Base-by-base conservation (phyloP, 1,140 invertebrate genomes). In the Dinoponera quadriceps region DNA sequence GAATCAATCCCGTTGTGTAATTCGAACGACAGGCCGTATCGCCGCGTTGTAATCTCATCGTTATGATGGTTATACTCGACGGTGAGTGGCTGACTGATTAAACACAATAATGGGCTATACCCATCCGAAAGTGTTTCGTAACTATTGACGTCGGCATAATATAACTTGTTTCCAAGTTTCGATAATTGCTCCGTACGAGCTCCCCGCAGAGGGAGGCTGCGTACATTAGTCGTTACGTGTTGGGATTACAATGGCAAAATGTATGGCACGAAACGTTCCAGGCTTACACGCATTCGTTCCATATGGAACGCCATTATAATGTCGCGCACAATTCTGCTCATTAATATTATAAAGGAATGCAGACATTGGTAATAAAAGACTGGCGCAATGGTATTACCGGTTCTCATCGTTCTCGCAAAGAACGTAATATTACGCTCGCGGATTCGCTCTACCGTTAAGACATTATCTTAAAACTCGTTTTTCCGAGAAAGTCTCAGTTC, bases 391-490 rank as follows among this genome's bases (percentile, higher is more conserved):
- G 14, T 38, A 80, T 80, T 80, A 71, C 75, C 25, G 51, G 33
- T 33, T 80, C 68, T 54, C 65, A 57, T 71, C 65, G 51, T 80
- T 57, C 38, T 38, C 65, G 65, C 75, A 80, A 80, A 69, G 51
- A 71, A 57, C 65, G 33, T 57, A 80, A 80, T 71, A 80, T 71
- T 80, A 80, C 75, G 33, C 22, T 69, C 51, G 65, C n/a, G 25
- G 54, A 80, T 80, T 80, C 65, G 33, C 51, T 59, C 51, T 69
- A 33, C 65, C 75, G 65, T 71, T 80, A 80, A 80, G 51, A 69
- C 65, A 80, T 80, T 80, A 80, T 69, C 75, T 80, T 80, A 80
- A 80, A 80, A 69, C 51, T 77, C 33, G 49, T 57, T 80, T 80
- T 48, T 80, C 65, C 51, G 49, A 71, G 63, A 66, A 2, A 69